These are phyloP conservation scores for Perca flavescens DNA, from an alignment of 2,113 vertebrate species.

Conservation along the genomic window DNA sequence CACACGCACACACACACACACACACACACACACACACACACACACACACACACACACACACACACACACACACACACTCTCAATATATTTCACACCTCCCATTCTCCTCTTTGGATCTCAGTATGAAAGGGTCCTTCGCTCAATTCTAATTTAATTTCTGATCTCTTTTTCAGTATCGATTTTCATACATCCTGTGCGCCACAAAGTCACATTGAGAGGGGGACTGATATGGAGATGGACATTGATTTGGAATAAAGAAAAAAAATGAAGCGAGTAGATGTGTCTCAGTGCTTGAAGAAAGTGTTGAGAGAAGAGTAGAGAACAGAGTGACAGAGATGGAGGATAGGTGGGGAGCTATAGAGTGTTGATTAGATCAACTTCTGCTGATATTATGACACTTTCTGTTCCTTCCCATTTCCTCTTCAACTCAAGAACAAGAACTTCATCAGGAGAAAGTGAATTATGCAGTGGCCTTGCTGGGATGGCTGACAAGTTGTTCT, in stretches of 20 bases:
- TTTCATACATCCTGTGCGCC: conserved; percentile 36
- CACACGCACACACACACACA: neutral
- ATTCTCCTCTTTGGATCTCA: conserved; percentile 28
- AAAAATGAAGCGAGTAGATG: conserved; percentile 16
- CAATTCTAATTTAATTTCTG: conserved; percentile 80
- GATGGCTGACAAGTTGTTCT: conserved; percentile 30
- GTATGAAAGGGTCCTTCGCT: conserved; percentile 61
- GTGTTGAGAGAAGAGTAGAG: conserved; percentile 14
- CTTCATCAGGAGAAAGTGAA: conserved; percentile 44
- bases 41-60: conserved; percentile 1
- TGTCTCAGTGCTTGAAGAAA: conserved; percentile 21
- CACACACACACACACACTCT: conserved; percentile 27
- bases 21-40: conserved; percentile 19
- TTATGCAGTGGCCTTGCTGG: conserved; percentile 20
- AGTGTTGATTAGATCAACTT: conserved; percentile 34
- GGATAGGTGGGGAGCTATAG: conserved; percentile 1
- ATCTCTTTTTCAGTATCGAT: conserved; percentile 80
- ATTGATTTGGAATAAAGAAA: conserved; percentile 70
- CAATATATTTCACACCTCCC: neutral
- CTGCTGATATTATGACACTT: neutral
- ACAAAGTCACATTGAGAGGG: conserved; percentile 67
- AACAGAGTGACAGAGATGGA: neutral
- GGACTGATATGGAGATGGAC: conserved; percentile 76
- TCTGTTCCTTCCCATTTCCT: conserved; percentile 38
- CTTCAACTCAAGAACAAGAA: conserved; percentile 37